Percentiles rank a stretch among this genome's conserved stretches.
Evolutionary conservation across 2,113 vertebrate genomes (phyloP).

Genomic region (Planiliza haematocheilus): DNA sequence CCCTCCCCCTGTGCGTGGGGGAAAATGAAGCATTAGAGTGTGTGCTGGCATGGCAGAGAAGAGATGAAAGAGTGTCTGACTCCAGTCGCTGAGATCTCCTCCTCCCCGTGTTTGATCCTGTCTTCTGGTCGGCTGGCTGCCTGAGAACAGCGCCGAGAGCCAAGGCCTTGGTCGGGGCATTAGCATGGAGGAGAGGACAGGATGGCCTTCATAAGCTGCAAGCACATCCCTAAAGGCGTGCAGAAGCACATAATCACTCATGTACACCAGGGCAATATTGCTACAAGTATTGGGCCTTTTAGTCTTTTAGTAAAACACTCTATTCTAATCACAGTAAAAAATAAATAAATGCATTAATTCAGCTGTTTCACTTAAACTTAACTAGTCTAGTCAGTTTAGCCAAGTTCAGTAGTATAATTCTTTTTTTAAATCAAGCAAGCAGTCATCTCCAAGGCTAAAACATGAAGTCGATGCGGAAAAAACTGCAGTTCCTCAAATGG

Average conservation of each 20-base stretch:
- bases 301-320: neutral
- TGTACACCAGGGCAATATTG: neutral
- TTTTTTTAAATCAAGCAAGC: too few relatives aligned
- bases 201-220: slow-evolving; percentile 56
- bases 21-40: slow-evolving; percentile 66
- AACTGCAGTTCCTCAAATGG: too few relatives aligned
- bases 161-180: slow-evolving; percentile 62
- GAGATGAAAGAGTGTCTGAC: slow-evolving; percentile 76
- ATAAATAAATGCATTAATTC: neutral
- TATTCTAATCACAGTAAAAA: too few relatives aligned
- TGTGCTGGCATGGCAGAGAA: slow-evolving; percentile 50
- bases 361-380: neutral
- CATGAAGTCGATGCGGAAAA: too few relatives aligned
- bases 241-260: slow-evolving; percentile 30
- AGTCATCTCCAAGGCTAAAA: too few relatives aligned
- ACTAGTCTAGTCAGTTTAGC: too few relatives aligned
- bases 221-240: slow-evolving; percentile 9
- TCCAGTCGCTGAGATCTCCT: slow-evolving; percentile 73
- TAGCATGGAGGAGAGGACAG: slow-evolving; percentile 64
- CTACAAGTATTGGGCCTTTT: neutral
- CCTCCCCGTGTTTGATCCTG: slow-evolving; percentile 69
- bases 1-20: slow-evolving; percentile 42
- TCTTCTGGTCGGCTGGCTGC: slow-evolving; percentile 62
- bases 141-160: slow-evolving; percentile 29
- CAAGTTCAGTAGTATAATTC: too few relatives aligned